Conservation (phyloP, 1,140 invertebrate genomes). For the Drosophila ogumai region DNA sequence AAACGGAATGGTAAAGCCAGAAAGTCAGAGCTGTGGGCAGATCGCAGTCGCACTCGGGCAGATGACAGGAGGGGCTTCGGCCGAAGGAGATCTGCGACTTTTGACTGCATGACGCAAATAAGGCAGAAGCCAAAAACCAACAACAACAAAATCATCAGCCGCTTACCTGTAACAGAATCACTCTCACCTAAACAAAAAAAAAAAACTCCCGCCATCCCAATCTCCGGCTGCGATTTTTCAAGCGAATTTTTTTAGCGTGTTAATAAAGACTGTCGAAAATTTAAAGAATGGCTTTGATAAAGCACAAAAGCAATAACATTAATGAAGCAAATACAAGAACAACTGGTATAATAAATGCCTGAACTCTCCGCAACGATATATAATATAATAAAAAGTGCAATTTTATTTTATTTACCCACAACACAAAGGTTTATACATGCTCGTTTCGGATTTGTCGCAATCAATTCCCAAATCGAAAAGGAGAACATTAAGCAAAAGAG, state of each 20-base stretch:
- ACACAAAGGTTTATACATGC: slow-evolving; percentile 28
- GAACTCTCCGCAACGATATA: slow-evolving; percentile 13
- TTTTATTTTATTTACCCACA: slow-evolving; percentile 58
- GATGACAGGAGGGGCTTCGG: slow-evolving; percentile 30
- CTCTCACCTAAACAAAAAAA: slow-evolving; percentile 20
- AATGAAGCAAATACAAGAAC: slow-evolving; percentile 55
- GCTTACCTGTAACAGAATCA: slow-evolving; percentile 73
- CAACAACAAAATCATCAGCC: slow-evolving; percentile 20
- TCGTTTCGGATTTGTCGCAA: slow-evolving; percentile 14
- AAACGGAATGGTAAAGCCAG: slow-evolving; percentile 64
- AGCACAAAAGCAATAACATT: slow-evolving; percentile 43
- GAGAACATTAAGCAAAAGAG: slow-evolving; percentile 11
- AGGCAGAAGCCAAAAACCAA: slow-evolving; percentile 42
- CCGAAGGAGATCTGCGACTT: slow-evolving; percentile 46
- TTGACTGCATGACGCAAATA: slow-evolving; percentile 76
- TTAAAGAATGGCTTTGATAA: slow-evolving; percentile 74
- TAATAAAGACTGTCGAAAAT: slow-evolving; percentile 78
- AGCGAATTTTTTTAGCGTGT: slow-evolving; percentile 61
- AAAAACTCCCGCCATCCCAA: slow-evolving; percentile 7
- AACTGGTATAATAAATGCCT: slow-evolving; percentile 61
- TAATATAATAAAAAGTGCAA: slow-evolving; percentile 58
- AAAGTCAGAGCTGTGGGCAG: slow-evolving; percentile 18
- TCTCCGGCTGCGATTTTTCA: slow-evolving; percentile 49
- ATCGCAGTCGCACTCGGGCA: neutral
- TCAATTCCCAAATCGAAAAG: slow-evolving; percentile 17